Evolutionary conservation across 1,140 invertebrate genomes (phyloP), one percentile per base, ranked within the genome.

Genomic region (Pomacea maculata): DNA sequence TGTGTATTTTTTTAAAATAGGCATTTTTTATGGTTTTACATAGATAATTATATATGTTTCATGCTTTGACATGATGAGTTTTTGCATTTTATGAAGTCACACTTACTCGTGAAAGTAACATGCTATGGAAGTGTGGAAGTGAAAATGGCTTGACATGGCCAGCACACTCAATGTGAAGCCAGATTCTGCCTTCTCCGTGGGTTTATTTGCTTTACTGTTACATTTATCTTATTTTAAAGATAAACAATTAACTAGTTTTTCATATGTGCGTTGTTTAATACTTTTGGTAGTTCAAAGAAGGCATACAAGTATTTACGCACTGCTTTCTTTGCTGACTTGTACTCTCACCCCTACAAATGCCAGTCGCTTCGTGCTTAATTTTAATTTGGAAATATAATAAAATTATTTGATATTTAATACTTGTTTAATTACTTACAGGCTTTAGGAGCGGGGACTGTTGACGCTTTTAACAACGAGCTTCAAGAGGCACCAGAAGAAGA

Each of bases 401-500:
- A 2, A 45, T 45, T 45, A 45, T 45, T 45, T 45, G 34, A 45
- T 45, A 45, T 45, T 45, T 45, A 45, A 45, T 45, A 45, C 6
- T 45, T 71, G 25, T 45, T 75, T 61, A 9, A 25, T 57, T 17
- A 61, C 25, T 54, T 25, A 12, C 82, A 89, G 88, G 84, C 86
- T 80, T 84, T 89, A 57, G 89, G 89, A 82, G 85, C 83, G 84
- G 85, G 86, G 34, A 83, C 85, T 64, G 78, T 80, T 29, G 78
- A 73, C 29, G 70, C 63, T 25, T 81, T 81, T 80, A 83, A 85
- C 57, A 88, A 89, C 81, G 84, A 88, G 65, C 77, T 88, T 54
- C 85, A 85, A 15, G 83, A 87, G 70, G 86, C 85, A 45, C 86
- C 86, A 83, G 94, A 94, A 80, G 95, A 96, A 86, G 95, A 95